phyloP scores from a whole-genome alignment of 2,888 invertebrate species.

The Balanococcus diminutus region DNA sequence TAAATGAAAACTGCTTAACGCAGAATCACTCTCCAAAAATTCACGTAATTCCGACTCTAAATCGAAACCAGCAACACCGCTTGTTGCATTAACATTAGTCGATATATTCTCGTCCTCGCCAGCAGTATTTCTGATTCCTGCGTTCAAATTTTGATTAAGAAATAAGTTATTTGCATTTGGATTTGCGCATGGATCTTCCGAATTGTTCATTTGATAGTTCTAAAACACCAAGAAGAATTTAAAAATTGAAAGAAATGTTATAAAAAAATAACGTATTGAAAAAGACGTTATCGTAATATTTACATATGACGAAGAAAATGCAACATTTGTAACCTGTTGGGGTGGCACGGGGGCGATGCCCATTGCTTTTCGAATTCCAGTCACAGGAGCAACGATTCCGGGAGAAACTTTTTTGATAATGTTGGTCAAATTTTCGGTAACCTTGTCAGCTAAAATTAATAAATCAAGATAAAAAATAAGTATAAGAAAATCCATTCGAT shows the following conservation, averaged over 20 bases:
- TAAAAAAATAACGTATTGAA: neutral
- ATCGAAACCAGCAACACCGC: constrained; percentile 64
- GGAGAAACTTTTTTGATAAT: constrained; percentile 80
- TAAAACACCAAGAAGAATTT: neutral
- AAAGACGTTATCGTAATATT: neutral
- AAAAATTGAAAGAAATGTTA: neutral
- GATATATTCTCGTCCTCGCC: neutral
- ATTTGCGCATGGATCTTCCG: constrained; percentile 7
- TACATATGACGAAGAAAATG: constrained; percentile 16
- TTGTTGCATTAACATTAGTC: neutral
- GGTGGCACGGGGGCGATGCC: constrained; percentile 66
- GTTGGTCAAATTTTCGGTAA: constrained; percentile 75
- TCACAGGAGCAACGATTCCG: constrained; percentile 70
- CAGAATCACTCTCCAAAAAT: constrained; percentile 72
- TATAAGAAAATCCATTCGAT: neutral
- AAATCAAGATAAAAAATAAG: neutral
- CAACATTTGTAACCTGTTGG: constrained; percentile 5
- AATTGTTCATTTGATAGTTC: constrained; percentile 35
- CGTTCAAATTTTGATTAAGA: constrained; percentile 10
- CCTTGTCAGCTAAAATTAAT: constrained; percentile 66
- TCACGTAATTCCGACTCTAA: constrained; percentile 74
- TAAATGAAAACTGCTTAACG: constrained; percentile 63
- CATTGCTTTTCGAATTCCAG: constrained; percentile 76
- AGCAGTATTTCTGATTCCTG: neutral
- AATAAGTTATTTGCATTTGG: neutral